A percentile compares a stretch with the other conserved stretches of the same genome.
phyloP scores from a whole-genome alignment of 2,888 invertebrate species.

The Creontiades dilutus region DNA sequence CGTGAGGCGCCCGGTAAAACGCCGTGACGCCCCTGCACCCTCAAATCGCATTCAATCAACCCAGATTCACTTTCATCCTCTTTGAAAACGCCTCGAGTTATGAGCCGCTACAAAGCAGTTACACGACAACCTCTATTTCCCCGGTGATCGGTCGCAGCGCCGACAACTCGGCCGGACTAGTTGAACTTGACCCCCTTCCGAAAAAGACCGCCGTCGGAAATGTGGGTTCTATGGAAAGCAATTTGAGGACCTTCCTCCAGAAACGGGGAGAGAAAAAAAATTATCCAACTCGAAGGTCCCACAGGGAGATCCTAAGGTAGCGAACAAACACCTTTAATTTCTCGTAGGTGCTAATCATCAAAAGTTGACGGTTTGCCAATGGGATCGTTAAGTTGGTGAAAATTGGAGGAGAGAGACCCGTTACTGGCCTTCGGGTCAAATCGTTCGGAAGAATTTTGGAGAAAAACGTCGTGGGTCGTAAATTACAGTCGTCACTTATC shows the following conservation, averaged over 20 bases:
- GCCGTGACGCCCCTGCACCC: neutral
- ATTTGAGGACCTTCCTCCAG: slow-evolving; percentile 8
- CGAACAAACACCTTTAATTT: neutral
- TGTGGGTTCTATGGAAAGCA: slow-evolving; percentile 10
- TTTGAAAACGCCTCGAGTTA: neutral
- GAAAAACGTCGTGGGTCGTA: too few species aligned
- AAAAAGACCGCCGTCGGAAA: neutral
- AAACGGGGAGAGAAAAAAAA: neutral
- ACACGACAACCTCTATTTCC: slow-evolving; percentile 8
- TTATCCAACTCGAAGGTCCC: neutral
- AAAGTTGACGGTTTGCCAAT: slow-evolving; percentile 9
- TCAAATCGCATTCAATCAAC: slow-evolving; percentile 20
- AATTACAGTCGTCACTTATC: too few species aligned
- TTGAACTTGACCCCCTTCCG: neutral
- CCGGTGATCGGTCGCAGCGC: neutral
- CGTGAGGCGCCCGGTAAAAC: neutral
- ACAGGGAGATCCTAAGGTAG: neutral
- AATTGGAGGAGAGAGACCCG: neutral
- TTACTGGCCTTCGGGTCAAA: too few species aligned
- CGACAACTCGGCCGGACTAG: neutral
- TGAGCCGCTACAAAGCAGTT: slow-evolving; percentile 12
- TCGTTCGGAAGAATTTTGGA: too few species aligned
- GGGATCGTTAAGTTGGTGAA: slow-evolving; percentile 4
- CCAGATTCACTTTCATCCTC: neutral
- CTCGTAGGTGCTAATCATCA: slow-evolving; percentile 6